Evolutionary conservation across 2,888 invertebrate genomes (phyloP), one percentile per base, ranked within the genome.

Genomic region (Galerucella calmariensis): DNA sequence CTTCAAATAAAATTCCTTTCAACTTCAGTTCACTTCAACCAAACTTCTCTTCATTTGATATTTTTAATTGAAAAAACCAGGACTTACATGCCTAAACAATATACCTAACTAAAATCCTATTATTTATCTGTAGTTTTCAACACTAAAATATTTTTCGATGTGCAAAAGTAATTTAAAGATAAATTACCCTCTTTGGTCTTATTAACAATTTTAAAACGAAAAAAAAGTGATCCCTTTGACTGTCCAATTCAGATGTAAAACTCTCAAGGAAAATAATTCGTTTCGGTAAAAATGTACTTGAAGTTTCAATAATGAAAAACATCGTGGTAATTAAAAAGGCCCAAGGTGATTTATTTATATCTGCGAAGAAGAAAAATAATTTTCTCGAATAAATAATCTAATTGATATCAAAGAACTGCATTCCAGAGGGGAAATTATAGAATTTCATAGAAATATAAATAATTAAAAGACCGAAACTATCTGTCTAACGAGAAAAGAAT

Each of bases 241-340:
- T 62, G 62, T 35, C 35, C 41, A 8, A 62, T 27, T 67, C 6
- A 14, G 51, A n/a, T 51, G 51, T 51, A n/a, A 51, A 51, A 51
- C n/a, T 51, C 51, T 51, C 5, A 27, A 27, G 41, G 44, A 68
- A 58, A 41, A 68, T 68, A 68, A 68, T 68, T 59, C 46, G 44
- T 59, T 68, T 59, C 24, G n/a, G 12, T 68, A 68, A 24, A 62
- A 72, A 72, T 61, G 59, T 67, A 72, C 27, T 66, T 41, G 48
- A 44, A 24, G 67, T 51, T 73, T 75, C 67, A 73, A 70, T 73
- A 71, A 73, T 68, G 59, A 65, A 72, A 75, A 72, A 67, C 53
- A 71, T 67, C 72, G 41, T 59, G 61, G 76, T 76, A 74, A 76
- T 74, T 76, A 74, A 76, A 76, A 76, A 41, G 12, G 67, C 74